Base-by-base conservation (phyloP, 2,113 vertebrate genomes). In the Orientallactaga bullata region DNA sequence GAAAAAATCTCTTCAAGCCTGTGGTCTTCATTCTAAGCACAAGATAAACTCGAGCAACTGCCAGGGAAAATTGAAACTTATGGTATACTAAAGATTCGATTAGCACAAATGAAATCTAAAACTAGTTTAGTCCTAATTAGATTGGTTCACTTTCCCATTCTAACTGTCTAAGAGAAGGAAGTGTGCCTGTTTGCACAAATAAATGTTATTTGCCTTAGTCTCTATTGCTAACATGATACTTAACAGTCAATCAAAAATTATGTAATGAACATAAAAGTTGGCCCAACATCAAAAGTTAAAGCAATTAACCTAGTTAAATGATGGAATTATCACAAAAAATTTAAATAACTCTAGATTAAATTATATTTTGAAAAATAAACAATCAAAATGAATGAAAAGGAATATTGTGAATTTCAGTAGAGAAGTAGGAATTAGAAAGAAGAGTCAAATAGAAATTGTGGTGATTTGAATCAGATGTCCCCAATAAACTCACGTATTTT, bases 121-220 rank as follows among this genome's bases (percentile, higher is more conserved):
- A 77, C 51, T 61, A 55, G 17, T 83, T 78, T 32, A 69, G 30
- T 63, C 32, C 71, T 78, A 76, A 77, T 3, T 35, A 63, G 15
- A n/a, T n/a, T 81, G 30, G 35, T 8, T 88, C 37, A 77, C 30
- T 24, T 84, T 93, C 24, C 72, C 51, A 63, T 61, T 30, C 24
- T 32, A 89, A 84, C 32, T 78, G 13, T 51, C 72, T 93, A n/a
- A 78, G 10, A 84, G 72, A 89, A 90, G 79, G 47, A 73, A 68
- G 5, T 91, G 35, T 89, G 51, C 55, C 24, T 85, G 10, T 76
- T 76, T 88, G 24, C 24, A 89, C 42, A 47, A 37, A 7, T 77
- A 77, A 61, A 84, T 89, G 61, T 42, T 60, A 79, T 42, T 68
- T 89, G 37, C 42, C 32, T 81, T 23, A 58, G 23, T 82, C 35